Percentiles rank a stretch among this genome's conserved stretches.
Conservation (phyloP, 2,888 invertebrate species). For the Lagria hirta region DNA sequence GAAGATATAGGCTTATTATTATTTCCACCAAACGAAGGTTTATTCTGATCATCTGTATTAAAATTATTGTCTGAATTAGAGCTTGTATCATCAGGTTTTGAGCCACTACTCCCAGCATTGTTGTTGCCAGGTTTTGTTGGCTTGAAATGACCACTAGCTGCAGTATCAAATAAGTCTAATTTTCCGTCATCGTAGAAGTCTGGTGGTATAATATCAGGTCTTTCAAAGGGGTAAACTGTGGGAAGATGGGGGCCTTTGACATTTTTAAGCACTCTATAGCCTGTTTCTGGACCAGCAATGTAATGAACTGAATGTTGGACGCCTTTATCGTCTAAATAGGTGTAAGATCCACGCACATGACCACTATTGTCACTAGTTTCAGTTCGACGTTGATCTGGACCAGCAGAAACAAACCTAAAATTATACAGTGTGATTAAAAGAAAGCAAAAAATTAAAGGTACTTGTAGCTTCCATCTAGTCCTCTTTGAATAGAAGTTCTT, state of each 20-base stretch:
- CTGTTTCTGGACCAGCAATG: slow-evolving; percentile 77
- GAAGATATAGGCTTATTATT: no score
- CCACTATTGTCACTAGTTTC: slow-evolving; percentile 73
- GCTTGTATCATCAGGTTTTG: slow-evolving; percentile 14
- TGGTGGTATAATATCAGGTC: slow-evolving; percentile 57
- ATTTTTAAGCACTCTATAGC: slow-evolving; percentile 72
- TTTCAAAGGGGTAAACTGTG: slow-evolving; percentile 58
- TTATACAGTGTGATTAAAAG: not conserved
- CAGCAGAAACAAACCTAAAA: slow-evolving; percentile 69
- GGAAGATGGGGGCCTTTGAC: slow-evolving; percentile 68
- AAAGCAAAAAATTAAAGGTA: slow-evolving; percentile 37
- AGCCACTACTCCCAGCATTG: slow-evolving; percentile 30
- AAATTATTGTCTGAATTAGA: no score
- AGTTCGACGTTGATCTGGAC: slow-evolving; percentile 74
- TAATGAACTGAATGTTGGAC: slow-evolving; percentile 76
- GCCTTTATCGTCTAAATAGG: slow-evolving; percentile 77
- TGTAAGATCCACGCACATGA: slow-evolving; percentile 74
- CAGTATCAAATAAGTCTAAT: slow-evolving; percentile 53
- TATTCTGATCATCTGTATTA: no score
- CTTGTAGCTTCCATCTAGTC: slow-evolving; percentile 73
- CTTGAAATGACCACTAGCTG: slow-evolving; percentile 62
- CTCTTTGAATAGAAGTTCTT: slow-evolving; percentile 70
- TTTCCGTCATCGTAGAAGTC: slow-evolving; percentile 46
- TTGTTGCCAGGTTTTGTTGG: no score
- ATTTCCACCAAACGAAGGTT: no score